A percentile compares a stretch with the other conserved stretches of the same genome.
Evolutionary conservation across 2,797 vertebrate genomes (phyloP).

Genomic region (Scleropages formosus): DNA sequence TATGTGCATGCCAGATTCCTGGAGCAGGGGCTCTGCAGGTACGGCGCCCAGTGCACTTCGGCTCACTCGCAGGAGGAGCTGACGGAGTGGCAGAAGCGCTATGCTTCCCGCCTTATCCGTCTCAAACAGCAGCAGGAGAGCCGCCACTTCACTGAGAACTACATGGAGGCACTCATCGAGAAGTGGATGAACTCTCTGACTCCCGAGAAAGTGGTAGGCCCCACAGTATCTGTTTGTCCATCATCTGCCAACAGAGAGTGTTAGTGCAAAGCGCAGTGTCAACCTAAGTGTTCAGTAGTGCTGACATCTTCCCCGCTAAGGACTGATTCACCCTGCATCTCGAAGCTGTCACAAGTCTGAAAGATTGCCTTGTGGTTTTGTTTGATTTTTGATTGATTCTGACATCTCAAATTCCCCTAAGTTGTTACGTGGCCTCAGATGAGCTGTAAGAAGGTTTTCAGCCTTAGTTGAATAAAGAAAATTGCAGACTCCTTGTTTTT

Average conservation of each 20-base stretch:
- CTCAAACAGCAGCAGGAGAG: constrained; percentile 96
- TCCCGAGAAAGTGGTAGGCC: constrained; percentile 95
- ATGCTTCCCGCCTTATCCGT: constrained; percentile 91
- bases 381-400: background rate
- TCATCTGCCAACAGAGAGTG: background rate
- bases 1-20: constrained; percentile 77
- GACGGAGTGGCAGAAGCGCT: constrained; percentile 96
- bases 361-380: too few relatives aligned
- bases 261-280: too few relatives aligned
- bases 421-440: background rate
- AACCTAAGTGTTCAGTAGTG: too few relatives aligned
- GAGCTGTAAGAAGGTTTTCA: background rate
- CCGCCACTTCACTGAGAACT: constrained; percentile 92
- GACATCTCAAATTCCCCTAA: too few relatives aligned
- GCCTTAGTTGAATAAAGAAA: background rate
- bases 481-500: constrained; percentile 4
- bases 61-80: constrained; percentile 98
- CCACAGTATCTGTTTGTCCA: background rate
- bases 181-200: constrained; percentile 99
- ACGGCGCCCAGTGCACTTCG: constrained; percentile 96
- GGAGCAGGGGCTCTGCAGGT: constrained; percentile 96
- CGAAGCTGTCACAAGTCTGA: too few relatives aligned
- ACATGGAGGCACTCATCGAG: constrained; percentile 98
- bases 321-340: too few relatives aligned
- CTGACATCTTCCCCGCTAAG: too few relatives aligned